Conservation (phyloP, 2,797 vertebrate genomes). For the Pseudochirops corinnae region DNA sequence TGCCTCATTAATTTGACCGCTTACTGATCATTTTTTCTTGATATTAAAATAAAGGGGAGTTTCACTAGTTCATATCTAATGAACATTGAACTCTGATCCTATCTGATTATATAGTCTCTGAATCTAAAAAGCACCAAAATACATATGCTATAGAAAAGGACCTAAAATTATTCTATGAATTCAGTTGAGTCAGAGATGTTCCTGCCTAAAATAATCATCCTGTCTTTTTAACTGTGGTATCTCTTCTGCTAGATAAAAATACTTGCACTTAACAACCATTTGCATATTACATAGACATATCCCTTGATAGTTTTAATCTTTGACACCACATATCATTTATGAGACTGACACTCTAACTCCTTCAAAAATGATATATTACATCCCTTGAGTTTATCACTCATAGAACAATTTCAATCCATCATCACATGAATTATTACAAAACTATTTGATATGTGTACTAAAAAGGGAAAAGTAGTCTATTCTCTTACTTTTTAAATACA, state of each 20-base stretch:
- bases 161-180: constrained; percentile 44
- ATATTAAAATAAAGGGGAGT: not conserved
- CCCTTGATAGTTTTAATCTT: constrained; percentile 77
- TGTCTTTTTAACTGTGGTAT: constrained; percentile 61
- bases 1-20: not conserved
- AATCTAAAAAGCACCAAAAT: constrained; percentile 7
- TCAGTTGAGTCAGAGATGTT: constrained; percentile 22
- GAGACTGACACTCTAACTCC: constrained; percentile 83
- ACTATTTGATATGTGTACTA: constrained; percentile 81
- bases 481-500: constrained; percentile 82
- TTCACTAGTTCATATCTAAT: not conserved
- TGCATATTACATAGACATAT: constrained; percentile 74
- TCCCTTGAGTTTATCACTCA: constrained; percentile 83
- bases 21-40: not conserved
- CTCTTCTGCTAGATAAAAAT: constrained; percentile 72
- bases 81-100: not conserved
- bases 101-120: not conserved
- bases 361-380: constrained; percentile 78
- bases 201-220: constrained; percentile 67
- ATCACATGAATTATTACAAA: constrained; percentile 84
- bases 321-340: constrained; percentile 81
- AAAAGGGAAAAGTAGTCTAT: constrained; percentile 78
- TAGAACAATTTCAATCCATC: constrained; percentile 82
- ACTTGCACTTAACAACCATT: constrained; percentile 74
- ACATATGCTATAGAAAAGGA: constrained; percentile 28